Percentiles rank a stretch among this genome's conserved stretches.
Evolutionary conservation across 2,888 invertebrate genomes (phyloP).

Genomic region (Anorthoa munda): DNA sequence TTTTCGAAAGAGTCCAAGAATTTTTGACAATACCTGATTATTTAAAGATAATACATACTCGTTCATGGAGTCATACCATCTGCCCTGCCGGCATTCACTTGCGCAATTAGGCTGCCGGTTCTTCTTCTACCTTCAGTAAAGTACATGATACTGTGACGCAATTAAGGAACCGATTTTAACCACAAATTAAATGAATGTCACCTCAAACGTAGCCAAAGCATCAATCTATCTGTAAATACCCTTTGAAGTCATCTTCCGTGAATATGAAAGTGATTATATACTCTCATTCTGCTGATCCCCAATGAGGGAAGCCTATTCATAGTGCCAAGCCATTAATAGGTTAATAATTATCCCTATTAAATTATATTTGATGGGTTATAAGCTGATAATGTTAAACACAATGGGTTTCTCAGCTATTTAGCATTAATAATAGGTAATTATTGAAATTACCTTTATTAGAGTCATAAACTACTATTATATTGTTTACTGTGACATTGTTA

Average conservation of each 20-base stretch:
- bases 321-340: slow-evolving; percentile 31
- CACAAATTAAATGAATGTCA: not conserved
- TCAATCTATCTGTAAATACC: not conserved
- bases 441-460: not conserved
- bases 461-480: not conserved
- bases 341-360: slow-evolving; percentile 31
- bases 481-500: no score
- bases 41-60: no score
- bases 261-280: not conserved
- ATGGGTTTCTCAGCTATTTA: slow-evolving; percentile 7
- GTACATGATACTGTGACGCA: not conserved
- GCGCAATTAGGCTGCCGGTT: no score
- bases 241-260: slow-evolving; percentile 26
- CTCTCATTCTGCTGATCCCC: slow-evolving; percentile 29
- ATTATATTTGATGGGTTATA: slow-evolving; percentile 17
- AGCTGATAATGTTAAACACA: slow-evolving; percentile 17
- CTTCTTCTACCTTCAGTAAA: not conserved
- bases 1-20: no score
- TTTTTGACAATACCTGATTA: no score
- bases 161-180: not conserved
- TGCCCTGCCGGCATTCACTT: no score
- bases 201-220: not conserved
- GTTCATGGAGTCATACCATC: no score
- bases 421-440: not conserved
- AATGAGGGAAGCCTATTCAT: slow-evolving; percentile 22